These are phyloP conservation scores for Sebastes elongatus DNA, from an alignment of 2,797 vertebrate species.

Conservation along the genomic window DNA sequence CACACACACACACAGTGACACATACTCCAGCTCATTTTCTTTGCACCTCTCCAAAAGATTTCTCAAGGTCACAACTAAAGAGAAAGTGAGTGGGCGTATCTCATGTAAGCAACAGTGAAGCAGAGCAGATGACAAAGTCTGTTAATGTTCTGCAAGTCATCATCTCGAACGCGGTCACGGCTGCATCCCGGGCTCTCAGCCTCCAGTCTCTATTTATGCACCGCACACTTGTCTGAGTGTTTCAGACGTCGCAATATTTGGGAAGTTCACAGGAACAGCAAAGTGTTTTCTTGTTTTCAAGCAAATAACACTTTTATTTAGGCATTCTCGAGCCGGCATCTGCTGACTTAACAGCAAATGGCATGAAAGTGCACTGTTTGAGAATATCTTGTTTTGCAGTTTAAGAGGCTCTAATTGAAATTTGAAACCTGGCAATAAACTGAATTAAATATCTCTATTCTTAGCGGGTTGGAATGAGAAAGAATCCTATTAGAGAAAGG, in stretches of 20 bases:
- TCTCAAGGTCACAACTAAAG: constrained; percentile 54
- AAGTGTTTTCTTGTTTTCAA: constrained; percentile 12
- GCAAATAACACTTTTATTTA: constrained; percentile 43
- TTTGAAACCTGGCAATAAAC: constrained; percentile 47
- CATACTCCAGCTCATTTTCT: background rate
- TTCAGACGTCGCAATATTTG: background rate
- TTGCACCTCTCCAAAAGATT: constrained; percentile 27
- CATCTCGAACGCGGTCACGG: background rate
- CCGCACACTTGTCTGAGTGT: constrained; percentile 2
- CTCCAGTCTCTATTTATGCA: constrained; percentile 11
- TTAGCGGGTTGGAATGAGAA: constrained; percentile 43
- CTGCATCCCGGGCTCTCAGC: background rate
- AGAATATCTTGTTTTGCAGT: constrained; percentile 54
- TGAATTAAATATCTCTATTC: constrained; percentile 55
- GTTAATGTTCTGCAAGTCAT: constrained; percentile 22
- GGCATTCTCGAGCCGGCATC: constrained; percentile 38
- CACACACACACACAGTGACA: background rate
- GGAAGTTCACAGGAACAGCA: constrained; percentile 2
- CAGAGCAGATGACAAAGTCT: constrained; percentile 33
- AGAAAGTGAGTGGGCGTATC: constrained; percentile 36
- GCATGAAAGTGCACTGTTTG: constrained; percentile 44
- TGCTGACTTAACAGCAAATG: constrained; percentile 66
- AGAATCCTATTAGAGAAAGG: constrained; percentile 40
- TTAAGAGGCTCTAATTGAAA: constrained; percentile 72
- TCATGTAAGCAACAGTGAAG: constrained; percentile 18